Evolutionary conservation across 1,140 invertebrate genomes (phyloP).

Genomic region (Paralvinella palmiformis): DNA sequence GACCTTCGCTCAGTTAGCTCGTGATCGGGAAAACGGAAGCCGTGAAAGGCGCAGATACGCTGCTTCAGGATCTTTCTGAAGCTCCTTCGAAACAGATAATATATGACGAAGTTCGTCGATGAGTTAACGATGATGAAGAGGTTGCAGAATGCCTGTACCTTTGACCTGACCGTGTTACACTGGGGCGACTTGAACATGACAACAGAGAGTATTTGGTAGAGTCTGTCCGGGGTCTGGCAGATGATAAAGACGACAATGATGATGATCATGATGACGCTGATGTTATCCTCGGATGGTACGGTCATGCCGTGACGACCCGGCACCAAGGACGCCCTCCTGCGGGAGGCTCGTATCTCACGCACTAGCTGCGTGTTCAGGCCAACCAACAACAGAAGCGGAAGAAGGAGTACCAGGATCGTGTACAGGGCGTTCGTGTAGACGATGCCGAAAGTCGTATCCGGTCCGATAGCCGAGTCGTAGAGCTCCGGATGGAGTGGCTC

Average conservation of each 20-base stretch:
- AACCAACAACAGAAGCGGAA: conserved; percentile 17
- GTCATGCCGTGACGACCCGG: background rate
- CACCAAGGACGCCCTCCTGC: background rate
- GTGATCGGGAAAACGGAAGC: no score
- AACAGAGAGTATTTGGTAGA: background rate
- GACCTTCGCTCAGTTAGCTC: no score
- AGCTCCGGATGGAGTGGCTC: background rate
- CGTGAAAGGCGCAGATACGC: conserved; percentile 1
- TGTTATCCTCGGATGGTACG: conserved; percentile 15
- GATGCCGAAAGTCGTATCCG: conserved; percentile 1
- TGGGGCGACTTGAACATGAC: background rate
- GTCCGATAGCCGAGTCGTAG: conserved; percentile 4
- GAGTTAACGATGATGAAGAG: conserved; percentile 19
- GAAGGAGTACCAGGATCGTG: conserved; percentile 12
- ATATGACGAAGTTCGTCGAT: conserved; percentile 20
- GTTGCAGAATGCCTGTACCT: conserved; percentile 6
- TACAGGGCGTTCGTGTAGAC: conserved; percentile 17
- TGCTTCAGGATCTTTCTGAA: conserved; percentile 12
- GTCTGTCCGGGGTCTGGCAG: conserved; percentile 16
- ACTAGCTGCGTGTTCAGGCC: conserved; percentile 13
- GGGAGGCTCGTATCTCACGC: background rate
- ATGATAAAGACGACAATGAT: conserved; percentile 18
- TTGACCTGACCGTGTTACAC: background rate
- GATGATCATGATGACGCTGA: conserved; percentile 17
- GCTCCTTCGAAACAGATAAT: conserved; percentile 13